Conservation (phyloP, 1,140 invertebrate species). For the Drosophila ficusphila region DNA sequence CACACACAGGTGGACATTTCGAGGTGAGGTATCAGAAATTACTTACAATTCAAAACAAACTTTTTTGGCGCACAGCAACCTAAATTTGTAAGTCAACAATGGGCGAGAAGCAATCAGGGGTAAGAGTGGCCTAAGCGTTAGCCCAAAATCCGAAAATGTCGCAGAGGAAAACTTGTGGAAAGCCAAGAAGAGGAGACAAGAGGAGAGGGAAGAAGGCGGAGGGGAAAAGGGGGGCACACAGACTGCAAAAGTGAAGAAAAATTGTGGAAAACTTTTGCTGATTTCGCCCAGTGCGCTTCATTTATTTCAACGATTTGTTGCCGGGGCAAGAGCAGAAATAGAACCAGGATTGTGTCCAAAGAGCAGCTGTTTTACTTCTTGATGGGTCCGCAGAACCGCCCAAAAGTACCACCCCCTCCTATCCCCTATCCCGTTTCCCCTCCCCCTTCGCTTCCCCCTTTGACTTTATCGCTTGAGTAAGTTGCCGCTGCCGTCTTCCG, state of each 20-base stretch:
- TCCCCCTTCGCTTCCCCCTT: not conserved
- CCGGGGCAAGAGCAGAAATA: conserved; percentile 43
- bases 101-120: conserved; percentile 23
- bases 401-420: not conserved
- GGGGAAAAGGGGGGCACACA: not conserved
- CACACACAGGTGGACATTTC: conserved; percentile 36
- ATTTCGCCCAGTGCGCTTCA: conserved; percentile 81
- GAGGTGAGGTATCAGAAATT: conserved; percentile 78
- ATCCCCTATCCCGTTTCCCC: not conserved
- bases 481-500: conserved; percentile 73
- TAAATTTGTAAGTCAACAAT: conserved; percentile 82
- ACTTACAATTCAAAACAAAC: conserved; percentile 82
- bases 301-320: conserved; percentile 82
- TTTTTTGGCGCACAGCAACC: conserved; percentile 73
- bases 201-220: not conserved
- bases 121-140: conserved; percentile 54
- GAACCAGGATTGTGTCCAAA: conserved; percentile 65
- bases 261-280: conserved; percentile 81
- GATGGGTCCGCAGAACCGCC: conserved; percentile 58
- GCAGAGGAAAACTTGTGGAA: conserved; percentile 52
- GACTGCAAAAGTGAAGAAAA: conserved; percentile 77
- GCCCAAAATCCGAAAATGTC: conserved; percentile 77
- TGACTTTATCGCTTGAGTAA: conserved; percentile 80
- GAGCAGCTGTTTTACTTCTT: conserved; percentile 80
- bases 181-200: not conserved